These are phyloP conservation scores for Orycteropus afer DNA, from an alignment of 2,113 vertebrate species.

Conservation along the genomic window DNA sequence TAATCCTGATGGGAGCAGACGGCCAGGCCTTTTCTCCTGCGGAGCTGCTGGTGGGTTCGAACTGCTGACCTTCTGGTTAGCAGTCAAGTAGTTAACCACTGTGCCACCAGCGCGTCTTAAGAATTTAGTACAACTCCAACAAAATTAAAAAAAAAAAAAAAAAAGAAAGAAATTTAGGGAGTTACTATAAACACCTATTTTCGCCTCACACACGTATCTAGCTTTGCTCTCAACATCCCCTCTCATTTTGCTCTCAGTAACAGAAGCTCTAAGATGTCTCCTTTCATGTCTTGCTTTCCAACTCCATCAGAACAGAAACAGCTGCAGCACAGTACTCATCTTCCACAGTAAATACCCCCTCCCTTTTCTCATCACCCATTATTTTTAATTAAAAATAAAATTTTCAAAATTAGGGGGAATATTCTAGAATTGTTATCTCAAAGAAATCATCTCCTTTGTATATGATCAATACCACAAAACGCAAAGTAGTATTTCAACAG, in stretches of 20 bases:
- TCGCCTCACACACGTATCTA: neutral
- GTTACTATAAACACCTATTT: neutral
- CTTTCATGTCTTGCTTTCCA: neutral
- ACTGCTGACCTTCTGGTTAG: neutral
- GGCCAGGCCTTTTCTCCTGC: neutral
- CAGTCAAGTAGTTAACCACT: neutral
- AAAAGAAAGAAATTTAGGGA: neutral
- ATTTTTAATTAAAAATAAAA: constrained; percentile 45
- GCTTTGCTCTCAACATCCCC: neutral
- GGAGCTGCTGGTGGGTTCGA: neutral
- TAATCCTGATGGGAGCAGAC: neutral
- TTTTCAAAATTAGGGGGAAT: constrained; percentile 65
- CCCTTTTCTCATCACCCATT: neutral
- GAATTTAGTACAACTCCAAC: neutral
- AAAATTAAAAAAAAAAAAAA: neutral
- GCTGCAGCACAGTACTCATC: neutral
- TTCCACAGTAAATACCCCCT: no score
- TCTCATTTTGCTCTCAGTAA: neutral
- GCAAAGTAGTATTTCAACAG: constrained; percentile 57
- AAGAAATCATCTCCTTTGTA: constrained; percentile 45
- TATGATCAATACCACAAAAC: constrained; percentile 46
- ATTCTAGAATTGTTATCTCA: constrained; percentile 45
- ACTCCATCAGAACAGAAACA: constrained; percentile 36
- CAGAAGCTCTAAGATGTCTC: neutral
- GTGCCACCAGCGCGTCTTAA: neutral